These are phyloP conservation scores for human DNA, from an alignment of 2,113 vertebrate species.

Conservation along the genomic window GRCh38 chr6:98341001-98341500, in stretches of 20 bases:
- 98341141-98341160: not conserved
- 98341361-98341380: not conserved
- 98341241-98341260: not conserved
- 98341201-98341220: not conserved
- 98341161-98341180: not conserved
- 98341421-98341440: not conserved
- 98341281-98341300: not conserved
- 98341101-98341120: not conserved
- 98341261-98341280: not conserved
- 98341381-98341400: not conserved
- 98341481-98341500: not conserved
- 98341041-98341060: constrained; percentile 28
- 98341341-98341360: not conserved
- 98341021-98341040: not conserved
- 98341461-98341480: not conserved
- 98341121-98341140: constrained; percentile 1
- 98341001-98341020: not conserved
- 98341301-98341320: constrained; percentile 25
- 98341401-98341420: not conserved
- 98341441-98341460: not conserved
- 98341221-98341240: not conserved
- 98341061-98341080: not conserved
- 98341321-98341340: not conserved
- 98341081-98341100: not conserved
- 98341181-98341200: not conserved